Base-by-base conservation (phyloP, 2,113 vertebrate species). In the Fulica atra region DNA sequence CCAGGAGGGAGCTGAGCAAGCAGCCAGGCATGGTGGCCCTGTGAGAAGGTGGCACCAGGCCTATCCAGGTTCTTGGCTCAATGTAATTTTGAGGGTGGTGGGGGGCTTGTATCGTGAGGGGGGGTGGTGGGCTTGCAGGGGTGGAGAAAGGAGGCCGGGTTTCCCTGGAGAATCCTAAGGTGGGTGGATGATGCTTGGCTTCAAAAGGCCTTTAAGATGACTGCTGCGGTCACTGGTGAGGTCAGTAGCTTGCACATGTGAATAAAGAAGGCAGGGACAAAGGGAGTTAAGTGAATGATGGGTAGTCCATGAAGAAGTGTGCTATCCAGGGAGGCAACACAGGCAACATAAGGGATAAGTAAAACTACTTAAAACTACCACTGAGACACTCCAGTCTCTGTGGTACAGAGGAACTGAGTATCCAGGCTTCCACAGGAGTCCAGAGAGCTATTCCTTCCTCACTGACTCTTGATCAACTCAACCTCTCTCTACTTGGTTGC, bases 1-100 rank as follows among this genome's bases (percentile, higher is more conserved):
- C 26, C 21, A 11, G 4, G n/a, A 16, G 11, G 10, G 16, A 74
- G 13, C 35, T 57, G 71, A 77, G 76, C 35, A 29, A 40, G 26
- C 7, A 66, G 31, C 33, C 12, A 59, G 13, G 29, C 17, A 35
- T 1, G 0, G 7, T 6, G 21, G 16, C 29, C 18, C 5, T 2
- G 10, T 1, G 38, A 25, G 25, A 48, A 29, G 24, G 8, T 16
- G 26, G 5, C 9, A 61, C 12, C 35, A 6, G 3, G 16, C 7
- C 19, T 14, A 17, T 2, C 1, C 53, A 24, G 20, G 16, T 16
- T 26, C 59, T 31, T 21, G 6, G 40, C 28, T n/a, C 16, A 48
- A 48, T 10, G 10, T 48, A 13, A 21, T 48, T 9, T 5, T 19
- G 20, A 48, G 46, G 46, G 46, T 48, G 46, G 46, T 48, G 46